Evolutionary conservation across 37 sponge, comb jelly and placozoan genomes (phyloP).

Genomic region (Cladorhizidae sp.): DNA sequence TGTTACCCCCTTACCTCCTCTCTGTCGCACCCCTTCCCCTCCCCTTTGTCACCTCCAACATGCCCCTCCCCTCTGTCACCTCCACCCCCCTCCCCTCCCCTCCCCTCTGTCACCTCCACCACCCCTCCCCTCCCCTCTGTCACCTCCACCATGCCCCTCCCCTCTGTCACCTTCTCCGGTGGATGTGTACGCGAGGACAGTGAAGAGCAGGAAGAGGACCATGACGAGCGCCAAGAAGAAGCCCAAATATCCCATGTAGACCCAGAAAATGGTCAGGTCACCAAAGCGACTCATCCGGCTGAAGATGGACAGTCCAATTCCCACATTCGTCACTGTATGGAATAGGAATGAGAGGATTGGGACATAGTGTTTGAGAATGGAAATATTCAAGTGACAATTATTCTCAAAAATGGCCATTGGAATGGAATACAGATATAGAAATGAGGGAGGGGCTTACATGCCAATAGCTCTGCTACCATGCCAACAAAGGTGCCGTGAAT

Average conservation of each 20-base stretch:
- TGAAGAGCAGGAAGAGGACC: conserved; percentile 23
- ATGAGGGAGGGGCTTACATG: conserved; percentile 32
- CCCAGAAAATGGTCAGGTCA: conserved; percentile 23
- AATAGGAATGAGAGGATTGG: background rate
- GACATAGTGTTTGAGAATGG: background rate
- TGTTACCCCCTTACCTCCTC: background rate
- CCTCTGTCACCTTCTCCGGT: conserved; percentile 5
- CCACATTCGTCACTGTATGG: conserved; percentile 37
- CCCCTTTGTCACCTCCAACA: background rate
- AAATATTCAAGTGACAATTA: background rate
- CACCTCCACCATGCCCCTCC: background rate
- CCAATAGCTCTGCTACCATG: conserved; percentile 28
- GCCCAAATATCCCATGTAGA: conserved; percentile 37
- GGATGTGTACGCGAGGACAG: background rate
- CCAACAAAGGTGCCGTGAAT: conserved; percentile 59
- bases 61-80: background rate
- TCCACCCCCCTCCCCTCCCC: conserved; percentile 8
- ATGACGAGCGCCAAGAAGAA: conserved; percentile 2
- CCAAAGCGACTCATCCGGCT: background rate
- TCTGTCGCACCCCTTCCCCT: background rate
- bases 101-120: background rate
- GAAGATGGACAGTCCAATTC: conserved; percentile 30
- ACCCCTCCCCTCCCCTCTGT: background rate
- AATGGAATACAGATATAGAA: background rate
- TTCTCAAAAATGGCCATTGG: background rate